These are phyloP conservation scores for Blastobasis lacticolella DNA, from an alignment of 2,888 invertebrate genomes.

Conservation along the genomic window DNA sequence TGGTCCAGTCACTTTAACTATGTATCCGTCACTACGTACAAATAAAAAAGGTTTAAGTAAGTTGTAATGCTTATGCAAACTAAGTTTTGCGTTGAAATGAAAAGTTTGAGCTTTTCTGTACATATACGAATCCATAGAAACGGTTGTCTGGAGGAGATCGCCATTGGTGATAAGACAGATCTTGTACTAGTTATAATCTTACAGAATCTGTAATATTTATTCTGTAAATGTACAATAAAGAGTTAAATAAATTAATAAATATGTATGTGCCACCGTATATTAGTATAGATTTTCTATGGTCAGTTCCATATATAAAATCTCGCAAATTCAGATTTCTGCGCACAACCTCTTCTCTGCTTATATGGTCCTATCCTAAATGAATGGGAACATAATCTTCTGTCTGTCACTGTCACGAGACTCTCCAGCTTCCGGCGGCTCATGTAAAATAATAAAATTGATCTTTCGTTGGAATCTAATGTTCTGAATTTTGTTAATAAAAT, in stretches of 20 bases:
- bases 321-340: neutral
- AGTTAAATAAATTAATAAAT: no score
- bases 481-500: neutral
- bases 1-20: constrained; percentile 13
- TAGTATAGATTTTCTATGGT: neutral
- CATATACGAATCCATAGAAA: neutral
- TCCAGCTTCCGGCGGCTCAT: neutral
- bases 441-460: neutral
- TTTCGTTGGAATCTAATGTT: neutral
- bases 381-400: neutral
- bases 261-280: constrained; percentile 3
- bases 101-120: constrained; percentile 7
- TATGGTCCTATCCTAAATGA: neutral
- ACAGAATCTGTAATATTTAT: no score
- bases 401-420: neutral
- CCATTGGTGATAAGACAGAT: no score
- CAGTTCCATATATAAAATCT: neutral
- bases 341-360: neutral
- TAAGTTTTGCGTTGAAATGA: constrained; percentile 8
- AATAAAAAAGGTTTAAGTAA: constrained; percentile 15
- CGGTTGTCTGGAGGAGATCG: no score
- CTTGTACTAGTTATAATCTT: no score
- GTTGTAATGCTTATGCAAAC: constrained; percentile 13
- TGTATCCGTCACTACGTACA: constrained; percentile 14
- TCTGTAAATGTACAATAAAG: no score